Base-by-base conservation (phyloP, 2,888 invertebrate species). In the Stramonita haemastoma region DNA sequence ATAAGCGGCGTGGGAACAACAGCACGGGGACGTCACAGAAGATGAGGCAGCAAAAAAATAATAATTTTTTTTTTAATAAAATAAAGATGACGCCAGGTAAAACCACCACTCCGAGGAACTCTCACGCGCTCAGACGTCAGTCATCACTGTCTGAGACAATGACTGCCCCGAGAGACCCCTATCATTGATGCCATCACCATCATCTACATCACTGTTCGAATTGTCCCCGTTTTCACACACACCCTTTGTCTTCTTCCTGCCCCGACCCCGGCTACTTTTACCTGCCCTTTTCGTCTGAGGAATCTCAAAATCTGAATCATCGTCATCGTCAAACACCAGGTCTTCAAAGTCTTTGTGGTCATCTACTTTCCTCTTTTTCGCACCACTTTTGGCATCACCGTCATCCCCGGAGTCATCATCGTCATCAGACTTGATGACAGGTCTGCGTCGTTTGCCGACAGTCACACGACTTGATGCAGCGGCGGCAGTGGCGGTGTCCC, bases 251-350 rank as follows among this genome's bases (percentile, higher is more conserved):
- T 84, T 84, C 26, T n/a, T 70, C 26, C 34, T n/a, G 2, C 4
- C 66, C 19, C 36, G 13, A 15, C 77, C 77, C 13, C 29, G 8
- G 1, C 19, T 19, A 15, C 5, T n/a, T 34, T 56, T 70, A 36
- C 46, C 60, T n/a, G 34, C 34, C 22, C 83, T 87, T 56, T 66
- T 81, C n/a, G 22, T 70, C 34, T n/a, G 57, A 32, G 87, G 77
- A 26, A 88, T 79, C 22, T 91, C 91, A 90, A 92, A 92, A 77
- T 93, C 92, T n/a, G 92, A 90, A 86, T 91, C 92, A 87, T 92
- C 92, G 89, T 73, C 87, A 89, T 57, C 86, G 66, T 57, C 86
- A 73, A 83, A 86, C 19, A 29, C 86, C 36, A 86, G 26, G 26
- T 57, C 66, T 1, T 57, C 73, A 70, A 84, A 70, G 17, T 36